Base-by-base conservation (phyloP, 1,140 invertebrate species). In the Muscidifurax raptorellus region DNA sequence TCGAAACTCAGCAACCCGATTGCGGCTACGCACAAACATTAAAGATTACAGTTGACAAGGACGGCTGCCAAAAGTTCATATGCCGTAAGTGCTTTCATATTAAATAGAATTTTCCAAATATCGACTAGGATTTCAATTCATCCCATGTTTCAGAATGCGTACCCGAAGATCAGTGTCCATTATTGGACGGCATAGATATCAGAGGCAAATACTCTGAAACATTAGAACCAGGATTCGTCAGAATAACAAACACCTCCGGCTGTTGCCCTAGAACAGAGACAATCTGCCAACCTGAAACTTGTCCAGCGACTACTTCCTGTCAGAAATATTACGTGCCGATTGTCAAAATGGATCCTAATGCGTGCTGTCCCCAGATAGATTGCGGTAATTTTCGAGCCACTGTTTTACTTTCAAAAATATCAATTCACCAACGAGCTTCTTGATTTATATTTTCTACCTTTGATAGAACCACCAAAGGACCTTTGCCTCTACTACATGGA, bases 11-110 rank as follows among this genome's bases (percentile, higher is more conserved):
- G 84, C 94, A 95, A 89, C 94, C 95, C n/a, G 90, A 94, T 22
- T 97, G 96, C 87, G 95, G 95, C 2, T 94, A 93, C 83, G 96
- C 95, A 2, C 96, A 97, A 90, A 92, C 94, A 1, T 93, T 95
- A 82, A 96, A 96, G 89, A 89, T 95, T 44, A 95, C 95, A 75
- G 94, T 91, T 1, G 94, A 92, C 75, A 47, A 93, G 4, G 93
- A 95, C 87, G 95, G 94, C 64, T 96, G 96, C 90, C 93, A 94
- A 32, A 94, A 95, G 87, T 96, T 95, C 86, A 94, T 96, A 85
- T 97, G 96, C 87, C 94, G 96, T 96, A 90, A 89, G 94, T 90
- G 25, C 13, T 47, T 13, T 44, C 6, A 80, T 84, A 78, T 78
- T 66, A 69, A 36, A 80, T 59, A 9, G 32, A 64, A 67, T 59